Evolutionary conservation across 2,888 invertebrate species (phyloP), one percentile per base, ranked within the genome.

Genomic region (Endomychus coccineus): DNA sequence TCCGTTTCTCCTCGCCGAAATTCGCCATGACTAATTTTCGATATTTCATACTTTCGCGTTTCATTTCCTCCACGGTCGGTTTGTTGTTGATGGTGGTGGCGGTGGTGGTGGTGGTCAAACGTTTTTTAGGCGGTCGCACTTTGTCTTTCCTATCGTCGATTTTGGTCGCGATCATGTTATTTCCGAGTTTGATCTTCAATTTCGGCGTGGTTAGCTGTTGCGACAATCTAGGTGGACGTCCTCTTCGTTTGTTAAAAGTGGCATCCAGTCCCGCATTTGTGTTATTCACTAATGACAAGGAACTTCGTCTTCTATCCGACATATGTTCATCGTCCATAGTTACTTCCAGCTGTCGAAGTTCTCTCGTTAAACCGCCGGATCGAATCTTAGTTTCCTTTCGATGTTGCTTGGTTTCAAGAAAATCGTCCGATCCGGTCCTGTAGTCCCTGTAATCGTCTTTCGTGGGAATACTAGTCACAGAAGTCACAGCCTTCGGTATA

Each of bases 401-500:
- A 36, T 81, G 74, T 54, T 85, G 83, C 61, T 86, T 83, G 1
- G 76, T 73, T 34, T 83, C 81, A 2, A 71, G 68, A 1, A 76
- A 73, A 36, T 66, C 67, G 37, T 66, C 65, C 1, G 49, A 38
- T 24, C 60, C 58, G 3, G 62, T 62, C 21, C 62, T 48, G 43
- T 66, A 66, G 17, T 74, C 75, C 54, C 83, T 79, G 55, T 88
- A 87, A 56, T 89, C 88, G 46, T 89, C 87, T 48, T 84, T 75
- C 0, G 88, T 87, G 2, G 88, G 87, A 54, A 89, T 86, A 42
- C 80, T 80, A 1, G 87, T 84, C 81, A 88, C 88, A 6, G 88
- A 88, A 13, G 88, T 86, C 5, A 89, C 85, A 2, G 89, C 88
- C 63, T 90, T 90, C 0, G 90, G 89, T 54, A 88, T 86, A 4